Conservation (phyloP, 2,113 vertebrate species). For the Oncorhynchus gorbuscha region DNA sequence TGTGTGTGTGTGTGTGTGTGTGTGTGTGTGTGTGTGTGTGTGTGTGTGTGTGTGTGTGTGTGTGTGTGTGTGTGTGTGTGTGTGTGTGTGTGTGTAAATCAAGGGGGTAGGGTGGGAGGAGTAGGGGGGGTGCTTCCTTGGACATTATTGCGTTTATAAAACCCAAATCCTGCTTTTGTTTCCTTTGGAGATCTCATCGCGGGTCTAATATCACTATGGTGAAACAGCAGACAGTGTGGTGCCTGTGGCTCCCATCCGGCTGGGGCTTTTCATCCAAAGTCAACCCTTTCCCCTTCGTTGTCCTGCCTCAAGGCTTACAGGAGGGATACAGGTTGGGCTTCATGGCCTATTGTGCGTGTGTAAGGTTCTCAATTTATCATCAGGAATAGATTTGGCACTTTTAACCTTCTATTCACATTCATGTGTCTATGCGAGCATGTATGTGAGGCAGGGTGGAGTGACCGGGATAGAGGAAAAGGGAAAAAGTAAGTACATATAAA, state of each 20-base stretch:
- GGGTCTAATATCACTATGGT: slow-evolving; percentile 38
- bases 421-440: background rate
- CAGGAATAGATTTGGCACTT: no score
- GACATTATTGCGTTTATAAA: slow-evolving; percentile 50
- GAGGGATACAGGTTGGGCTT: slow-evolving; percentile 16
- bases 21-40: background rate
- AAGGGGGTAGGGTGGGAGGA: slow-evolving; percentile 14
- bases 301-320: slow-evolving; percentile 22
- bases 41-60: background rate
- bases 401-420: background rate
- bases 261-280: slow-evolving; percentile 37
- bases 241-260: slow-evolving; percentile 36
- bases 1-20: no score
- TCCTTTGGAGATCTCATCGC: slow-evolving; percentile 41
- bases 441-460: background rate
- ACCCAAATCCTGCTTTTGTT: slow-evolving; percentile 57
- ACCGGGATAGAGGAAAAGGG: background rate
- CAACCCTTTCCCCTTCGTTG: slow-evolving; percentile 18
- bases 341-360: background rate
- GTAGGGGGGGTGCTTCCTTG: slow-evolving; percentile 19
- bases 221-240: slow-evolving; percentile 37
- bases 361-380: background rate
- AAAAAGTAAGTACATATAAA: background rate
- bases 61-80: no score
- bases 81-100: slow-evolving; percentile 1